phyloP scores from a whole-genome alignment of 1,140 invertebrate species.

The Aricia agestis region DNA sequence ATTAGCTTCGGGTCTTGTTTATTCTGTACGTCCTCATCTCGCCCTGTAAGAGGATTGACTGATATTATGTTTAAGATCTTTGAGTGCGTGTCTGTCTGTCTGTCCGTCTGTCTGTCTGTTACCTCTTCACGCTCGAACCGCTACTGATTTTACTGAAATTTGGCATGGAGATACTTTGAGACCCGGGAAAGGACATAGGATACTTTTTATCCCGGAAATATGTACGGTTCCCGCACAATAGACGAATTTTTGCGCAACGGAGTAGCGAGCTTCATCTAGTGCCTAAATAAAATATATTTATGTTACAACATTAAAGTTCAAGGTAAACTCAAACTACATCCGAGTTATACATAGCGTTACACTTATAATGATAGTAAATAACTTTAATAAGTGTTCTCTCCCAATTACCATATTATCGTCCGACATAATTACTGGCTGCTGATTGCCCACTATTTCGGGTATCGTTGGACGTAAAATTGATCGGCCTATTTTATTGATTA shows the following conservation, averaged over 20 bases:
- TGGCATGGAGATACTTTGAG: too few relatives aligned
- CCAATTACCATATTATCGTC: slow-evolving; percentile 4
- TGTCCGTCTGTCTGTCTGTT: too few relatives aligned
- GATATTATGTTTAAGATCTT: not conserved
- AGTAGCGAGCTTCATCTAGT: too few relatives aligned
- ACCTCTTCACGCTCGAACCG: too few relatives aligned
- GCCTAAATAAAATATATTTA: too few relatives aligned
- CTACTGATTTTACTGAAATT: too few relatives aligned
- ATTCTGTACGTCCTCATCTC: slow-evolving; percentile 13
- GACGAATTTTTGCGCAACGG: too few relatives aligned
- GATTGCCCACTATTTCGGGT: not conserved
- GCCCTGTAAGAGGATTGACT: not conserved
- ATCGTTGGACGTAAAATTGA: not conserved
- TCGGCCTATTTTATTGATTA: not conserved
- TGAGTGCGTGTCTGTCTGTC: not conserved
- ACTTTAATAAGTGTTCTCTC: not conserved
- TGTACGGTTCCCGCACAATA: too few relatives aligned
- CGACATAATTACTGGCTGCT: slow-evolving; percentile 2
- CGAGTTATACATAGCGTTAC: not conserved
- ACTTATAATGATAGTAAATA: slow-evolving; percentile 7
- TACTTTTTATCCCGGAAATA: too few relatives aligned
- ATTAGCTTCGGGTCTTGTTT: slow-evolving; percentile 27
- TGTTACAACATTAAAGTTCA: not conserved
- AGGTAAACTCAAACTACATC: not conserved
- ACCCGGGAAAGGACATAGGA: too few relatives aligned